phyloP scores from a whole-genome alignment of 2,797 vertebrate species.

The Rhynchonycteris naso region DNA sequence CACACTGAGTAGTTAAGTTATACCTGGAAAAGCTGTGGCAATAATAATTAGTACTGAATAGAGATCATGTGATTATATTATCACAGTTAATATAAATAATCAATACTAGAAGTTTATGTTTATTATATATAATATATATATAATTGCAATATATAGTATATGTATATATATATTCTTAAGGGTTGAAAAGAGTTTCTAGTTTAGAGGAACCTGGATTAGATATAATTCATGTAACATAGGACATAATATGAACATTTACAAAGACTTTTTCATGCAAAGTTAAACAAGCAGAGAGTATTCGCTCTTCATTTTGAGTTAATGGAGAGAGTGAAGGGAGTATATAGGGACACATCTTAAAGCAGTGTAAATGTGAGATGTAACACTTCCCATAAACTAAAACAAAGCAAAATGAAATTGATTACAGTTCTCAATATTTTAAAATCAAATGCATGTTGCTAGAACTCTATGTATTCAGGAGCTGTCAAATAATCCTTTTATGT shows the following conservation, averaged over 20 bases:
- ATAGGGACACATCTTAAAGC: not conserved
- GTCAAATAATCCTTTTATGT: not conserved
- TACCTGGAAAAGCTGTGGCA: not conserved
- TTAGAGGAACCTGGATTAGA: not conserved
- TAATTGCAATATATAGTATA: not conserved
- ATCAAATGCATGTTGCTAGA: not conserved
- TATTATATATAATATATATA: not conserved
- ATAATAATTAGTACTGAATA: not conserved
- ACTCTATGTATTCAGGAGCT: not conserved
- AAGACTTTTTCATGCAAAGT: not conserved
- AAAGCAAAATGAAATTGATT: not conserved
- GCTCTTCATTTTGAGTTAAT: not conserved
- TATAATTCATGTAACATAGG: not conserved
- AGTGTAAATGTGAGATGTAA: not conserved
- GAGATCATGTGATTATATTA: not conserved
- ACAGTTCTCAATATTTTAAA: not conserved
- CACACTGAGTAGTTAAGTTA: accelerated
- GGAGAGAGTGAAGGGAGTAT: not conserved
- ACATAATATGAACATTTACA: not conserved
- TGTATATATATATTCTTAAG: not conserved
- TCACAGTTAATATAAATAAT: not conserved
- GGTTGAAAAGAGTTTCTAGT: not conserved
- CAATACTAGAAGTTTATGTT: not conserved
- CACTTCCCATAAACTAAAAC: not conserved
- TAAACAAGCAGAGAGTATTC: not conserved